Percentiles rank a stretch among this genome's conserved stretches.
These are phyloP conservation scores for Fopius arisanus DNA, from an alignment of 1,140 invertebrate species.

Conservation along the genomic window DNA sequence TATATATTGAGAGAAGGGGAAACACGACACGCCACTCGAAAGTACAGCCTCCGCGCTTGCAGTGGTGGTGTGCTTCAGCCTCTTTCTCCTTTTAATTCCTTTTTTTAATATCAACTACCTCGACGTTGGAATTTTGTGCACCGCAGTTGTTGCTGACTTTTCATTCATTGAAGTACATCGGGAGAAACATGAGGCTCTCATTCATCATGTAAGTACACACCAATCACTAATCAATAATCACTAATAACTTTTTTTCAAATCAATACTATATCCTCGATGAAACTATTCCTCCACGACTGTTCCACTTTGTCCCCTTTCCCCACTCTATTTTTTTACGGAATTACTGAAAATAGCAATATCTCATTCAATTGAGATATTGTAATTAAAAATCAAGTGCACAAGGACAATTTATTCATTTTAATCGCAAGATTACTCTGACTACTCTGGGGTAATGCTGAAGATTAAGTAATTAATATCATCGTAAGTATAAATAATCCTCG, in stretches of 20 bases:
- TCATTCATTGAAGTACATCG: not conserved
- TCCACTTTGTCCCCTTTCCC: no score
- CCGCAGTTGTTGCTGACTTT: conserved; percentile 17
- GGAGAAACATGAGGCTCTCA: not conserved
- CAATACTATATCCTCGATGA: no score
- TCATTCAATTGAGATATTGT: no score
- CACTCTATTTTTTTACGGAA: no score
- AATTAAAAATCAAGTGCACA: not conserved
- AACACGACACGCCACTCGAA: conserved; percentile 53
- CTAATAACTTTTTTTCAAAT: not conserved
- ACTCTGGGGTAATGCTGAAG: not conserved
- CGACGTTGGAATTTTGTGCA: conserved; percentile 42
- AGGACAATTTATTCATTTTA: not conserved
- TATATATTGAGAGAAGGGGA: conserved; percentile 58
- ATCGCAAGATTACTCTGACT: not conserved
- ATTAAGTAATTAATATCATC: not conserved
- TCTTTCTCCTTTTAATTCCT: conserved; percentile 43
- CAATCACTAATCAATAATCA: not conserved
- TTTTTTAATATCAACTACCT: conserved; percentile 36
- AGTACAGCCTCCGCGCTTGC: conserved; percentile 58
- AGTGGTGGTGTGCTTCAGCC: conserved; percentile 48
- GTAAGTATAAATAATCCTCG: conserved; percentile 20
- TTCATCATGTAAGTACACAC: not conserved
- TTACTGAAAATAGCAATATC: no score
- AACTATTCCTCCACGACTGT: no score